Percentiles rank a stretch among this genome's conserved stretches.
phyloP scores from a whole-genome alignment of 2,797 vertebrate species.

The Acanthis flammea region DNA sequence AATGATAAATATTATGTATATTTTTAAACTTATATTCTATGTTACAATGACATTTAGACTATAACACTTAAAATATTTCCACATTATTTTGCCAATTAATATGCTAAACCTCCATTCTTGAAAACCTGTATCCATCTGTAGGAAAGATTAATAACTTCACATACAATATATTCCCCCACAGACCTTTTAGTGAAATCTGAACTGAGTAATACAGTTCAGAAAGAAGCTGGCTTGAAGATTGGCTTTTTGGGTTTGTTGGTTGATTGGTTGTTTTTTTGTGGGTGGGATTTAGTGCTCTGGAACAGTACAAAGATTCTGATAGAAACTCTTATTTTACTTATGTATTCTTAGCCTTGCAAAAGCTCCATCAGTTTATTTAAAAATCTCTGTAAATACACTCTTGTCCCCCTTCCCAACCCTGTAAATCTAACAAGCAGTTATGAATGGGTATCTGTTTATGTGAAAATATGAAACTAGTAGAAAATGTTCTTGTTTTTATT shows the following conservation, averaged over 20 bases:
- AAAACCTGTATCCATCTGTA: not conserved
- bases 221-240: not conserved
- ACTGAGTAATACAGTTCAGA: not conserved
- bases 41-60: not conserved
- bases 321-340: not conserved
- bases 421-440: not conserved
- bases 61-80: not conserved
- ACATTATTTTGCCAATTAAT: not conserved
- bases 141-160: not conserved
- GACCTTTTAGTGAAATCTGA: not conserved
- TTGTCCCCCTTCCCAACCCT: no score
- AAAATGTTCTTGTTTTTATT: not conserved
- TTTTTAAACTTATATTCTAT: not conserved
- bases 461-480: not conserved
- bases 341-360: not conserved
- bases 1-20: rapidly evolving
- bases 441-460: not conserved
- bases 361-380: not conserved
- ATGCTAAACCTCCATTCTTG: not conserved
- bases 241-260: not conserved
- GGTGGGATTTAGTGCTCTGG: not conserved
- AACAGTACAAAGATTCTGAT: not conserved
- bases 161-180: rapidly evolving
- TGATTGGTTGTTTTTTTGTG: rapidly evolving
- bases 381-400: not conserved